Evolutionary conservation across 1,140 invertebrate genomes (phyloP).

Genomic region (Trichonephila inaurata): DNA sequence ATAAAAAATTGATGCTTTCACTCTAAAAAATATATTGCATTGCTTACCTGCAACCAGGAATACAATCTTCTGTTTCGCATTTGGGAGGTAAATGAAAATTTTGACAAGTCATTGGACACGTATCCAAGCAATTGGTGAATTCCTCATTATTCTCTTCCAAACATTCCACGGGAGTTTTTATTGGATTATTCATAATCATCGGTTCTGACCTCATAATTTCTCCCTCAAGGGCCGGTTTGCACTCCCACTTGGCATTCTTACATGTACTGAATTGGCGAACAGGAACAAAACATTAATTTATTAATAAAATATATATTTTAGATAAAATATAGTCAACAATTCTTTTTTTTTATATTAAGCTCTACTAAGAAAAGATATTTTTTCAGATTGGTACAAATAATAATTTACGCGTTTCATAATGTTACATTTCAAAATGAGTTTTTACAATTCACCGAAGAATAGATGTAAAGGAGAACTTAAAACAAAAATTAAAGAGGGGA

Average conservation of each 20-base stretch:
- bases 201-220: background rate
- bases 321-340: too few relatives aligned
- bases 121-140: conserved; percentile 87
- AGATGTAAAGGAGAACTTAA: too few relatives aligned
- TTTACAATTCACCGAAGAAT: too few relatives aligned
- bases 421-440: too few relatives aligned
- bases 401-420: too few relatives aligned
- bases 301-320: too few relatives aligned
- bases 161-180: background rate
- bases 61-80: conserved; percentile 84
- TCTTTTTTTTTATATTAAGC: too few relatives aligned
- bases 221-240: conserved; percentile 79
- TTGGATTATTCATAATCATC: background rate
- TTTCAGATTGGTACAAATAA: too few relatives aligned
- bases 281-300: too few relatives aligned
- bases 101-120: conserved; percentile 89
- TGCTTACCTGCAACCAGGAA: conserved; percentile 86
- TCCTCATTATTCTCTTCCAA: conserved; percentile 79
- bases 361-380: too few relatives aligned
- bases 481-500: too few relatives aligned
- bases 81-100: conserved; percentile 86
- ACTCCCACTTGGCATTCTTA: conserved; percentile 87
- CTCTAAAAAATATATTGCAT: background rate
- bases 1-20: background rate
- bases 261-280: conserved; percentile 84